Evolutionary conservation across 2,113 vertebrate species (phyloP).

Genomic region (Pteronura brasiliensis): DNA sequence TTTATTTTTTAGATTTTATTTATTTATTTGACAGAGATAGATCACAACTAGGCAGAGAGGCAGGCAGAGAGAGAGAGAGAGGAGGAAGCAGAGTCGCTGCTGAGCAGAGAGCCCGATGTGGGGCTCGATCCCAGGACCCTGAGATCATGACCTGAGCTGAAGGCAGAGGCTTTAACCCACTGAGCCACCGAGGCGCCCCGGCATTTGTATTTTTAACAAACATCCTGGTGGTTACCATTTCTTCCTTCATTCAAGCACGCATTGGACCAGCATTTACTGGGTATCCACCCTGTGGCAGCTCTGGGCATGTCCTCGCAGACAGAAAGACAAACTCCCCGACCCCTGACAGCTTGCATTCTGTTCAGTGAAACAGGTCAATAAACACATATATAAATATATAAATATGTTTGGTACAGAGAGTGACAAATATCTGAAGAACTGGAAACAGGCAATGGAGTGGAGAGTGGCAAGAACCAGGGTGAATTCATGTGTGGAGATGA

Average conservation of each 20-base stretch:
- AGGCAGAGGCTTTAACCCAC: no score
- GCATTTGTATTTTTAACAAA: neutral
- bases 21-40: no score
- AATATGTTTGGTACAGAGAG: neutral
- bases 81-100: no score
- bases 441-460: neutral
- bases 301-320: neutral
- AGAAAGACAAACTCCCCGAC: neutral
- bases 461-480: neutral
- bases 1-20: no score
- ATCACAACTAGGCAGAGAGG: no score
- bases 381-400: neutral
- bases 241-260: neutral
- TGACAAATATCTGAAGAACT: neutral
- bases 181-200: no score
- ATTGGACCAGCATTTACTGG: neutral
- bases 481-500: accelerated
- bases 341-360: neutral
- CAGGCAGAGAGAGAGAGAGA: no score
- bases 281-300: neutral
- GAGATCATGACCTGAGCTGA: no score
- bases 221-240: neutral
- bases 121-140: no score
- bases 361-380: neutral
- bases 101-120: no score